Conservation (phyloP, 2,888 invertebrate species). For the Dryadula phaetusa region DNA sequence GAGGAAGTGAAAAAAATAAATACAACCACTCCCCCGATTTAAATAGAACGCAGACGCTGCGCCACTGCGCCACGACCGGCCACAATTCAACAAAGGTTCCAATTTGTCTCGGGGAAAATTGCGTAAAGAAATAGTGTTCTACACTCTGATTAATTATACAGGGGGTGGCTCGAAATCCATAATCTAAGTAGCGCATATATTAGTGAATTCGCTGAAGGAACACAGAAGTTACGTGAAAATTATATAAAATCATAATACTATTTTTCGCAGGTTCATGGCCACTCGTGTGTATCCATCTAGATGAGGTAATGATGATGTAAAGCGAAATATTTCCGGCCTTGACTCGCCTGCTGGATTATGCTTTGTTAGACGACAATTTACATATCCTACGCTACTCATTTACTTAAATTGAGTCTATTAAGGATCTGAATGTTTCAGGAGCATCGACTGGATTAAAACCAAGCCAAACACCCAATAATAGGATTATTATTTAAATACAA, state of each 20-base stretch:
- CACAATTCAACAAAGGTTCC: too few relatives aligned
- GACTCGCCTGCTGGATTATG: slow-evolving; percentile 55
- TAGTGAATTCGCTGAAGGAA: too few relatives aligned
- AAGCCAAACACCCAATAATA: background rate
- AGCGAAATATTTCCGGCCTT: slow-evolving; percentile 65
- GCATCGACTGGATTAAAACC: background rate
- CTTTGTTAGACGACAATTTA: slow-evolving; percentile 43
- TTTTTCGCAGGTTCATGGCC: slow-evolving; percentile 51
- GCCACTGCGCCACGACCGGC: too few relatives aligned
- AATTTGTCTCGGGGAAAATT: too few relatives aligned
- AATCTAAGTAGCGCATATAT: too few relatives aligned
- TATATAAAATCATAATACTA: slow-evolving; percentile 5
- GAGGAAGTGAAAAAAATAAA: too few relatives aligned
- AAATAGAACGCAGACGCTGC: too few relatives aligned
- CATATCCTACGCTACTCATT: slow-evolving; percentile 44
- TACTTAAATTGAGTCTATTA: slow-evolving; percentile 40
- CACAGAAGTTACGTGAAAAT: background rate
- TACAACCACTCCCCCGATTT: too few relatives aligned
- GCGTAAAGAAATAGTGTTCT: too few relatives aligned
- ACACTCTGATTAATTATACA: too few relatives aligned
- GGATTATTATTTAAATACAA: background rate
- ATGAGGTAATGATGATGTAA: slow-evolving; percentile 65
- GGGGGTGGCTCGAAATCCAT: too few relatives aligned
- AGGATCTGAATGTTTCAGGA: slow-evolving; percentile 30
- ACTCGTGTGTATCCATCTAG: slow-evolving; percentile 56